These are phyloP conservation scores for Scaptomyza caliginosa DNA, from an alignment of 2,888 invertebrate species.

Conservation along the genomic window DNA sequence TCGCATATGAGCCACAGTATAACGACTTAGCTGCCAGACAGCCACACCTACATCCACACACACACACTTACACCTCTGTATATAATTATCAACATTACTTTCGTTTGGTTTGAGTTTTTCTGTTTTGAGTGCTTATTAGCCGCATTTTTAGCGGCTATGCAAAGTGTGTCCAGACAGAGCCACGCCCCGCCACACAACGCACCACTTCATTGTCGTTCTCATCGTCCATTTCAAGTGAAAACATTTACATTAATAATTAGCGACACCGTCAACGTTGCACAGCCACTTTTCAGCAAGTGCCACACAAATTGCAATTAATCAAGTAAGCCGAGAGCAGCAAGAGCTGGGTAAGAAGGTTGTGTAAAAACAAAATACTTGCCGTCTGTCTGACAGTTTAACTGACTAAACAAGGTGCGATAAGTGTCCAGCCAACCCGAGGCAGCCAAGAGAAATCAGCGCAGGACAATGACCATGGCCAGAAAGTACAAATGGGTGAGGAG, in stretches of 20 bases:
- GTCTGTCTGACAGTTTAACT: constrained; percentile 74
- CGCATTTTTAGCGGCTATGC: constrained; percentile 65
- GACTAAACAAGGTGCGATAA: constrained; percentile 80
- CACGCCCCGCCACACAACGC: constrained; percentile 46
- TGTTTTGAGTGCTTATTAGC: constrained; percentile 48
- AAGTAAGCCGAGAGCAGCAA: constrained; percentile 28
- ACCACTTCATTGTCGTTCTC: constrained; percentile 8
- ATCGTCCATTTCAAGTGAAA: constrained; percentile 64
- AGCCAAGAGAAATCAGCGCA: constrained; percentile 64
- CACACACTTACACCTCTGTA: constrained; percentile 1
- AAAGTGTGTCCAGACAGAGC: constrained; percentile 36
- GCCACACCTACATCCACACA: constrained; percentile 17
- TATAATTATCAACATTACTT: constrained; percentile 22
- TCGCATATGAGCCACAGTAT: constrained; percentile 67
- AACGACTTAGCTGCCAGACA: constrained; percentile 68
- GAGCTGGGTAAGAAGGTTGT: neutral
- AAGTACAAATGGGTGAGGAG: constrained; percentile 11
- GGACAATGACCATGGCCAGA: constrained; percentile 68
- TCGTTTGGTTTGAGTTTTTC: neutral
- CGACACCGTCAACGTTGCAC: constrained; percentile 26
- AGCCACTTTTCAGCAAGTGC: constrained; percentile 54
- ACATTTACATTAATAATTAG: constrained; percentile 82
- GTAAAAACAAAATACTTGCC: constrained; percentile 51
- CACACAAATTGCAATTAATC: constrained; percentile 74
- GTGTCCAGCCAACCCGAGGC: constrained; percentile 54